Base-by-base conservation (phyloP, 2,797 vertebrate genomes). In the Tolypeutes matacus region DNA sequence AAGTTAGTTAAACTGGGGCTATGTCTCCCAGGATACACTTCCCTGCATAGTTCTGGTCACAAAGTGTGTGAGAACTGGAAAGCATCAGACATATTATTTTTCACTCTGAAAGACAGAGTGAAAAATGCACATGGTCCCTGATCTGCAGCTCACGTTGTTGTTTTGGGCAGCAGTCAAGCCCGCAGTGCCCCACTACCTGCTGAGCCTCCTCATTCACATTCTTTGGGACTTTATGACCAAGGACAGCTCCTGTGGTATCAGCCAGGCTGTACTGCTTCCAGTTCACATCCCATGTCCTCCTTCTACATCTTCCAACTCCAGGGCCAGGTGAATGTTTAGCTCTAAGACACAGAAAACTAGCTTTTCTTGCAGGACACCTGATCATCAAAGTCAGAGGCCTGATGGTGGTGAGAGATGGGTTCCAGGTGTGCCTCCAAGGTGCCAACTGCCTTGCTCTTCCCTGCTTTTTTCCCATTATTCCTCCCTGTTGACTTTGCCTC, bases 151-250 rank as follows among this genome's bases (percentile, higher is more conserved):
- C 15, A 17, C 6, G 1, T 27, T 12, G 11, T 15, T 53, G 4
- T 3, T 0, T 3, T 11, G 49, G 0, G 18, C 5, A 13, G 25
- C 7, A 20, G 42, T 29, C 20, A 7, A 51, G 31, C 21, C 12
- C 34, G 56, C 25, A n/a, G n/a, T 0, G 1, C 1, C 18, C 42
- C 3, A 5, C 15, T 4, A 23, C 13, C 51, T n/a, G 5, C 29
- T 58, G 3, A 5, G 64, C 4, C 18, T 86, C 13, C 39, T 78
- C 36, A 13, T 25, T 23, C 7, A 9, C 15, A 1, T 36, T 21
- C 53, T 72, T 23, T 25, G 11, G 76, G 31, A 25, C 34, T 53
- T 53, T 18, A 53, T 53, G 53, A 58, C 25, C 0, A 7, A 49
- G 10, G 14, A 36, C 8, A 77, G 2, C 0, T n/a, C 0, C 15